phyloP scores from a whole-genome alignment of 2,113 vertebrate genomes.

The Mionectes macconnelli region DNA sequence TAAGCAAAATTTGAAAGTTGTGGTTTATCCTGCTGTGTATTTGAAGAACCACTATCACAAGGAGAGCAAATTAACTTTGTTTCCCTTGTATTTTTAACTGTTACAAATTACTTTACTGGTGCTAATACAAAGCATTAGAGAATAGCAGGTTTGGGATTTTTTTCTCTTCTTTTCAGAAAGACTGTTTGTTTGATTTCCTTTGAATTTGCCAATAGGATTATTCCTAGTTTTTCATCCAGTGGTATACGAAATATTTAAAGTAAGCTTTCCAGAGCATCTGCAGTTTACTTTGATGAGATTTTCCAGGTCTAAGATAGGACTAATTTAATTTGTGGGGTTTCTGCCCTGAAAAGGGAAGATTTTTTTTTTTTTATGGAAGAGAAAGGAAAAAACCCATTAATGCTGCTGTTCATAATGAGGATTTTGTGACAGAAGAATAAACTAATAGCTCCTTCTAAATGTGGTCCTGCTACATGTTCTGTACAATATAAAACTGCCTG shows the following conservation, averaged over 20 bases:
- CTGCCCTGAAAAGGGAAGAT: background rate
- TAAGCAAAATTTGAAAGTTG: conserved; percentile 52
- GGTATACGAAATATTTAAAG: background rate
- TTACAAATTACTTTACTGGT: conserved; percentile 39
- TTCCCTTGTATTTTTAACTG: conserved; percentile 30
- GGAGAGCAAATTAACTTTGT: conserved; percentile 33
- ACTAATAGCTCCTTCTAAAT: background rate
- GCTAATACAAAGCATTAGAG: conserved; percentile 24
- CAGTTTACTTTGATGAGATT: conserved; percentile 1
- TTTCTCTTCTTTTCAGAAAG: background rate
- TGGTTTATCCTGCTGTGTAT: conserved; percentile 23
- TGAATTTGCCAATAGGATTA: conserved; percentile 32
- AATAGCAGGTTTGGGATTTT: conserved; percentile 15
- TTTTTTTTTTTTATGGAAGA: background rate
- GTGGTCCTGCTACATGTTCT: background rate
- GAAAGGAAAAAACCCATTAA: background rate
- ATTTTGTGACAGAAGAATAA: background rate
- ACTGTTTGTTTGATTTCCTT: background rate
- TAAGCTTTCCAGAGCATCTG: background rate
- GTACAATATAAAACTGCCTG: background rate
- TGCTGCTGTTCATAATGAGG: background rate
- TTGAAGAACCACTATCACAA: conserved; percentile 7
- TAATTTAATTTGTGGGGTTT: background rate
- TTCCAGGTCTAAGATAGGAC: background rate
- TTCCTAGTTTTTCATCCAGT: background rate